phyloP scores from a whole-genome alignment of 2,113 vertebrate species.

The Acrocephalus arundinaceus region DNA sequence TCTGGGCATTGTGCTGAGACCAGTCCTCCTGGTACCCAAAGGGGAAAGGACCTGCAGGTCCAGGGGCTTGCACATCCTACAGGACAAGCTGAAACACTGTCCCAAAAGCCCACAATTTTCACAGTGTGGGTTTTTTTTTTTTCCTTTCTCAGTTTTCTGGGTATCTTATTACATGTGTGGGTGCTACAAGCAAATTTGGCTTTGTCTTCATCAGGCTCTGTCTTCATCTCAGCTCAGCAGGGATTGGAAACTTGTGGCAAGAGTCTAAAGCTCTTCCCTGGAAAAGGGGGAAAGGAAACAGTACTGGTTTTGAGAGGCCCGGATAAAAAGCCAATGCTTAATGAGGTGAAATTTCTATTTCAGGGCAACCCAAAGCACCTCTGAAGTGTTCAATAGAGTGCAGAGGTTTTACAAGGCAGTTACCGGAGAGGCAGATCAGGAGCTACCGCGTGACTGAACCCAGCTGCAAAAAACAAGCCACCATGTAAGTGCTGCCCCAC shows the following conservation, averaged over 20 bases:
- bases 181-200: neutral
- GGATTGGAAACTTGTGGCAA: neutral
- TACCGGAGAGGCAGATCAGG: neutral
- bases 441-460: neutral
- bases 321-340: rapidly evolving
- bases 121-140: neutral
- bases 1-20: neutral
- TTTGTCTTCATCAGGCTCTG: neutral
- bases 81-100: rapidly evolving
- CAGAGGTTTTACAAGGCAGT: rapidly evolving
- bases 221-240: neutral
- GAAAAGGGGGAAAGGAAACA: neutral
- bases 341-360: neutral
- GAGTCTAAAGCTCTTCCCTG: neutral
- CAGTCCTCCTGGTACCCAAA: neutral
- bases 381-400: neutral
- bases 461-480: rapidly evolving
- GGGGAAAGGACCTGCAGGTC: neutral
- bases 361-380: constrained; percentile 48
- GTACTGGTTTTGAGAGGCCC: neutral
- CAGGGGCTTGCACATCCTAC: neutral
- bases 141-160: neutral
- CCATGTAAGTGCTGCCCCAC: neutral
- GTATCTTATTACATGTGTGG: neutral
- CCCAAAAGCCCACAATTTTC: neutral